Conservation (phyloP, 2,888 invertebrate genomes). For the Pammene aurita region DNA sequence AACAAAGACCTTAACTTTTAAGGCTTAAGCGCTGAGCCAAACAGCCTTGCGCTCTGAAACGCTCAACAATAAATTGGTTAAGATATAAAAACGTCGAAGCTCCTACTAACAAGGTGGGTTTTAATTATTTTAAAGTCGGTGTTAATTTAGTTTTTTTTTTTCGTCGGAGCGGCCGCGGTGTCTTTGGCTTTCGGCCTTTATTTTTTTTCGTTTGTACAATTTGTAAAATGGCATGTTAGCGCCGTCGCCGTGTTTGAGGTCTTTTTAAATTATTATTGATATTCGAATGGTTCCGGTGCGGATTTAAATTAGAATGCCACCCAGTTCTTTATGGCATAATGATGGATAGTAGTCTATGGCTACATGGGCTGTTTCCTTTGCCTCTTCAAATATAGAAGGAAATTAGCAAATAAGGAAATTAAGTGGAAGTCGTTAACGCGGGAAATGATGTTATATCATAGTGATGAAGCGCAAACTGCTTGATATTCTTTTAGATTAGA, state of each 20-base stretch:
- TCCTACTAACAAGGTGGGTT: slow-evolving; percentile 44
- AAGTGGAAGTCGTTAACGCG: neutral
- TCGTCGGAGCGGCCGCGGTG: slow-evolving; percentile 38
- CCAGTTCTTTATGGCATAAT: slow-evolving; percentile 39
- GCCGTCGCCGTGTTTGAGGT: slow-evolving; percentile 41
- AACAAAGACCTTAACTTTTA: slow-evolving; percentile 30
- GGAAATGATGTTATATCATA: neutral
- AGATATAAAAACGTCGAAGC: slow-evolving; percentile 41
- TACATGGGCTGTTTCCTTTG: slow-evolving; percentile 10
- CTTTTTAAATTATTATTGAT: slow-evolving; percentile 42
- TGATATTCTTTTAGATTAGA: neutral
- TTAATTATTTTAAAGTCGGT: slow-evolving; percentile 44
- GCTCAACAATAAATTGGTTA: slow-evolving; percentile 39
- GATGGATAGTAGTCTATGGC: slow-evolving; percentile 22
- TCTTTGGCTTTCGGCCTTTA: slow-evolving; percentile 41
- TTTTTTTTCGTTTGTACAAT: slow-evolving; percentile 43
- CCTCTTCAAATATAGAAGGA: slow-evolving; percentile 23
- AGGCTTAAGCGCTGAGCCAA: slow-evolving; percentile 17
- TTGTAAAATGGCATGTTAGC: slow-evolving; percentile 43
- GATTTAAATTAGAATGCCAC: slow-evolving; percentile 40
- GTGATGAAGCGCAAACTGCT: neutral
- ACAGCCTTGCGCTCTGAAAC: slow-evolving; percentile 29
- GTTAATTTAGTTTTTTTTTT: slow-evolving; percentile 44
- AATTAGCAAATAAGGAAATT: slow-evolving; percentile 13
- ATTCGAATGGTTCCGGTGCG: slow-evolving; percentile 39